Conservation (phyloP, 1,140 invertebrate species). For the Pseudachorutes palmiensis region DNA sequence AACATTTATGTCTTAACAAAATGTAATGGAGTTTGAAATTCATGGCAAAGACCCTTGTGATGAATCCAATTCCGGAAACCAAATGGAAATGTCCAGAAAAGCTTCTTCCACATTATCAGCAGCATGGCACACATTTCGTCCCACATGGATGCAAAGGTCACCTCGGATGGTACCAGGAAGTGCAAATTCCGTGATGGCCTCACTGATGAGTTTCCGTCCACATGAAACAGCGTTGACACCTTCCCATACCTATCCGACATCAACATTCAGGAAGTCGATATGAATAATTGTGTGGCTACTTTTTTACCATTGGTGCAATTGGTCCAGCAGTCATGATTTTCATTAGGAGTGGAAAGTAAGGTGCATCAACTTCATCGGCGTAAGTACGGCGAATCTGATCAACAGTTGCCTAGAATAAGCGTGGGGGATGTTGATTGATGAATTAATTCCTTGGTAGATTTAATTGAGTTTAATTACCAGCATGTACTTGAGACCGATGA, state of each 20-base stretch:
- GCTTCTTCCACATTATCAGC: slow-evolving; percentile 10
- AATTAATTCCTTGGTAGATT: neutral
- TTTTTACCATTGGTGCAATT: neutral
- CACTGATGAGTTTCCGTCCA: slow-evolving; percentile 55
- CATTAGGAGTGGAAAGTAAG: slow-evolving; percentile 10
- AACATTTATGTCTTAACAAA: too few species aligned
- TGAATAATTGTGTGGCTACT: too few species aligned
- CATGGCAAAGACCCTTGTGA: neutral
- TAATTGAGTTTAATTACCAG: neutral
- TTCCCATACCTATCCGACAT: slow-evolving; percentile 47
- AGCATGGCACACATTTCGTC: slow-evolving; percentile 41
- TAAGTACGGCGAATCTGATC: neutral
- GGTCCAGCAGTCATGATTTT: slow-evolving; percentile 9
- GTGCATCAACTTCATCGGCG: neutral
- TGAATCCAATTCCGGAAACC: slow-evolving; percentile 4
- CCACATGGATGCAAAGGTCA: slow-evolving; percentile 56
- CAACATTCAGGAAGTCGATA: too few species aligned
- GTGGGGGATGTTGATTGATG: neutral
- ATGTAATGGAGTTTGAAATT: neutral
- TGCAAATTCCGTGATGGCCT: slow-evolving; percentile 53
- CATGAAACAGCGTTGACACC: slow-evolving; percentile 54
- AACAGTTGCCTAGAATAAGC: neutral
- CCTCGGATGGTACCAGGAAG: slow-evolving; percentile 57
- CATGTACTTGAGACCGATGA: neutral
- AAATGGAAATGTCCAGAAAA: slow-evolving; percentile 2